Evolutionary conservation across 2,888 invertebrate genomes (phyloP), one percentile per base, ranked within the genome.

Genomic region (Cancer borealis): DNA sequence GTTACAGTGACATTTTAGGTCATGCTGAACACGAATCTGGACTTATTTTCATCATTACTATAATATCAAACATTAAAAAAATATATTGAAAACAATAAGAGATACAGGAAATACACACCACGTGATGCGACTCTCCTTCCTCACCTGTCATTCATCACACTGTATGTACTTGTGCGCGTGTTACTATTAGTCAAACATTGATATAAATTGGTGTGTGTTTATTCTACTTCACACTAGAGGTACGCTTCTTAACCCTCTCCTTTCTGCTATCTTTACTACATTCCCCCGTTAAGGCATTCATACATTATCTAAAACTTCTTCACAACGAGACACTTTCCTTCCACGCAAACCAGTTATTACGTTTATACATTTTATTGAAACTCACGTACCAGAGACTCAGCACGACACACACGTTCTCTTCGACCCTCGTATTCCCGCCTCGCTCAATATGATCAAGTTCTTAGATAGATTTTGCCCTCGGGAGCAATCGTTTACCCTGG

Each of bases 401-500:
- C 21, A 66, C 66, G 21, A 21, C 66, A 6, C 4, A 66, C 66
- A 66, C 66, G 66, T 66, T n/a, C n/a, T 66, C n/a, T n/a, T 66
- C 66, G 66, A 6, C 66, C 21, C 66, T 66, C 21, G 17, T 66
- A n/a, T 66, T 66, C 66, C 66, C 66, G n/a, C 66, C 66, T 66
- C 17, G 21, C 66, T 66, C 66, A 66, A 66, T 66, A 66, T 66
- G 66, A 66, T 66, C 66, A 66, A 66, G 66, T 66, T 66, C 66
- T 66, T 66, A 66, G 66, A 66, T 66, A 66, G 66, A 66, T 66
- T 66, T 66, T 66, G n/a, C 66, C 66, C 66, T 66, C 66, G 66
- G 66, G 66, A 66, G 66, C 66, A 66, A 66, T 66, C 66, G n/a
- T 5, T 66, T 66, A 66, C 66, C 66, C 66, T 21, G 66, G 66